phyloP scores from a whole-genome alignment of 2,888 invertebrate genomes.

The Cephonodes hylas region DNA sequence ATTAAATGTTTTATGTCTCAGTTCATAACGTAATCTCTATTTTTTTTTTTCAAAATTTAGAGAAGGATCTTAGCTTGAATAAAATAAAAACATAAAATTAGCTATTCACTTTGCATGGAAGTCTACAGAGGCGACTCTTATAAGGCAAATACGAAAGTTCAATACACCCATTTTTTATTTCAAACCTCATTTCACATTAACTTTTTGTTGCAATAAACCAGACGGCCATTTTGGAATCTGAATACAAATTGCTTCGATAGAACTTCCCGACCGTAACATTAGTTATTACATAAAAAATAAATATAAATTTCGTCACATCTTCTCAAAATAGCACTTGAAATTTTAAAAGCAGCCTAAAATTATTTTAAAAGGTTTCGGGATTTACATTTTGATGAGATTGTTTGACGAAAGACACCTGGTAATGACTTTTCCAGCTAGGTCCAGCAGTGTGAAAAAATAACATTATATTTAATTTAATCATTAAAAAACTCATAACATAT shows the following conservation, averaged over 20 bases:
- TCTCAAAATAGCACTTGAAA: neutral
- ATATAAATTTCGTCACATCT: neutral
- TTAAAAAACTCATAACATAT: too few species aligned
- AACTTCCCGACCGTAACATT: neutral
- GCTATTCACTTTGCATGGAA: neutral
- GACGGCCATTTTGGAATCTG: neutral
- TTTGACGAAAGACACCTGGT: too few species aligned
- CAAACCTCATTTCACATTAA: slow-evolving; percentile 2
- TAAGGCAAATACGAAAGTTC: neutral
- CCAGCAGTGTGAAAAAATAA: too few species aligned
- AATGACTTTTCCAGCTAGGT: too few species aligned
- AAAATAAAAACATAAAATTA: neutral
- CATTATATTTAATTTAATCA: too few species aligned
- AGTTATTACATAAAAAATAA: neutral
- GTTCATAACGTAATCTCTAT: neutral
- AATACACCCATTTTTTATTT: neutral
- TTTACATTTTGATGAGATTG: neutral
- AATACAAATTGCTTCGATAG: neutral
- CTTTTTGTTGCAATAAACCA: slow-evolving; percentile 8
- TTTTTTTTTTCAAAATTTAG: neutral
- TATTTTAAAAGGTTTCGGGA: neutral
- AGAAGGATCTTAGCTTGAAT: neutral
- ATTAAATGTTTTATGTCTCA: neutral
- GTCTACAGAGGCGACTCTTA: neutral
- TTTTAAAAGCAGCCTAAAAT: neutral